Evolutionary conservation across 2,113 vertebrate species (phyloP), one percentile per base, ranked within the genome.

Genomic region (Jaculus jaculus): DNA sequence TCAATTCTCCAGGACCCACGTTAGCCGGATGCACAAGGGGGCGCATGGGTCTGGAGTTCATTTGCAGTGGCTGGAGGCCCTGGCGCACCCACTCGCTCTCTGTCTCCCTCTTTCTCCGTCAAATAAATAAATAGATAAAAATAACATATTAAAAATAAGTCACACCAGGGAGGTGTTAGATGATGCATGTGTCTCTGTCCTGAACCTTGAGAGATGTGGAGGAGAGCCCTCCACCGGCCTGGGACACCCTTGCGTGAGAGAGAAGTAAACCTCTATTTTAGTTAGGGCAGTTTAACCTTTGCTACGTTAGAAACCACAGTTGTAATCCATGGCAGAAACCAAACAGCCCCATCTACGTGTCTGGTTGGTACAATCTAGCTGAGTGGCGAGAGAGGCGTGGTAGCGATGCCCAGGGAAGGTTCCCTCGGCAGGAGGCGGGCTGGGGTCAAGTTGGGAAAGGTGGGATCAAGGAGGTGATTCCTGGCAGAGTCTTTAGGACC

Each of bases 361-460:
- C 12, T 78, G 37, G 69, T 54, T 51, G 69, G 34, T 88, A 0
- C 60, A 71, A 61, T 90, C 90, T 74, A 75, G 65, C 74, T n/a
- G 20, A 12, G 18, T 18, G n/a, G 20, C 9, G n/a, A 63, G 82
- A 83, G 3, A 73, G 20, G 16, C 47, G 32, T 7, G 8, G 47
- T 47, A 72, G 4, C 30, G n/a, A 11, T 71, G 89, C 68, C 42
- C 28, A 77, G 3, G 5, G 66, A n/a, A 60, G 21, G 37, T 87
- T 91, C 84, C 92, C 74, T 96, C 86, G 90, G 30, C 51, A 58
- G 65, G 72, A 88, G 68, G 34, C 73, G 63, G 58, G 28, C 65
- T 71, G 20, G 39, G 60, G 47, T 65, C 69, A 94, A 85, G 30
- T 16, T 75, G 60, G 37, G 60, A 77, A 83, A 93, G 51, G n/a